These are phyloP conservation scores for Daboia siamensis DNA, from an alignment of 2,113 vertebrate genomes.

Conservation along the genomic window DNA sequence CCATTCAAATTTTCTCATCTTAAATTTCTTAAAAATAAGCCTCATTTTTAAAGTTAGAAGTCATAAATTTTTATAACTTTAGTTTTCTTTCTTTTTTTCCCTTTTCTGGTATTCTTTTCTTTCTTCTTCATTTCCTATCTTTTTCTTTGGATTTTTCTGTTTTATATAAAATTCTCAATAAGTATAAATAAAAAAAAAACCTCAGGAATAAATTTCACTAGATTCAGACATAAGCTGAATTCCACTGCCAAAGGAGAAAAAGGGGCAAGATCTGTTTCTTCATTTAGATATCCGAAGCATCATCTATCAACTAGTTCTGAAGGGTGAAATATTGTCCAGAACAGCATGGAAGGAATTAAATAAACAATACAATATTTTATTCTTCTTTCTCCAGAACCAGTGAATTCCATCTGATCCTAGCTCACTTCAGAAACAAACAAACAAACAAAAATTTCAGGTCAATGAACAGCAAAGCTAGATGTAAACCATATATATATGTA, in stretches of 20 bases:
- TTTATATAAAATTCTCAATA: neutral
- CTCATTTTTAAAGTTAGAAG: neutral
- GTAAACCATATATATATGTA: neutral
- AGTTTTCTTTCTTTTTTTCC: neutral
- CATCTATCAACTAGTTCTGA: neutral
- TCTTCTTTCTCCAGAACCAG: neutral
- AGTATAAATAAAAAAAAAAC: neutral
- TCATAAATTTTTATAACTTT: neutral
- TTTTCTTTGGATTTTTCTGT: neutral
- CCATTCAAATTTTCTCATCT: neutral
- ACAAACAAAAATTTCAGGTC: neutral
- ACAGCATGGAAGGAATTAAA: neutral
- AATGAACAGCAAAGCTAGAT: neutral
- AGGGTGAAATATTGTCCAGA: neutral
- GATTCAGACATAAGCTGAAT: neutral
- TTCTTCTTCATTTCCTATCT: neutral
- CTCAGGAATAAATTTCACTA: neutral
- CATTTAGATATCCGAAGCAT: neutral
- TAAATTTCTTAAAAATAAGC: neutral
- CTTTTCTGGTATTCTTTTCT: neutral
- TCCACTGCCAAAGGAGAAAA: neutral
- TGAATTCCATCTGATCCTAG: neutral
- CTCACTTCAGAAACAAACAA: neutral
- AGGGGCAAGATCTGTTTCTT: neutral
- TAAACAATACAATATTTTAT: neutral